Evolutionary conservation across 1,140 invertebrate genomes (phyloP), one percentile per base, ranked within the genome.

Genomic region (Nasonia giraulti): DNA sequence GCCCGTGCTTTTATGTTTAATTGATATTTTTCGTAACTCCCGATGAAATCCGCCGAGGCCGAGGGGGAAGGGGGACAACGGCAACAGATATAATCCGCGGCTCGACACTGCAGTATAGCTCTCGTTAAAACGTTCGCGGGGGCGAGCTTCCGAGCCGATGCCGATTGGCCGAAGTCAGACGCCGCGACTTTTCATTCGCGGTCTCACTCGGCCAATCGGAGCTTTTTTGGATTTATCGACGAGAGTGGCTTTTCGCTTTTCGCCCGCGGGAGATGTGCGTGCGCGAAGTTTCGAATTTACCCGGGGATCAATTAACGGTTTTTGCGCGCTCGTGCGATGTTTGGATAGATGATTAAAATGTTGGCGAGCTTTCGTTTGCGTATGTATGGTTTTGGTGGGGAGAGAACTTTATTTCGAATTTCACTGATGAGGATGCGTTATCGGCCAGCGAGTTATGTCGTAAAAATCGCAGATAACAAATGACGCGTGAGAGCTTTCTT

Each of bases 11-110:
- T 91, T 89, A 90, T 91, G 90, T 91, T 91, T 90, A 91, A 91
- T 91, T 91, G 90, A 91, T 91, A 91, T 91, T 91, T 91, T 91
- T 90, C 88, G 90, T 91, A 91, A 90, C 88, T 89, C 89, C 80
- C 73, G 74, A 82, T 71, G 73, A 82, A 82, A 82, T 82, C 66
- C 80, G 23, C 23, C 20, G 20, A 27, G 3, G 37, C 69, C 17
- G 76, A n/a, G n/a, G 20, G 27, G 55, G 79, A 40, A 78, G 69
- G 76, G 37, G 74, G 73, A 71, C 80, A 55, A 2, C 68, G 68
- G 62, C 62, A 82, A 85, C 84, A 80, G 62, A 83, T 82, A 86
- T 85, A 79, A 86, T 82, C 80, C 80, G n/a, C 33, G 23, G 47
- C 44, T 82, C 50, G 80, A 77, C 66, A 73, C 50, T 62, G 55